Evolutionary conservation across 1,140 invertebrate genomes (phyloP).

Genomic region (Hyposmocoma kahamanoa): DNA sequence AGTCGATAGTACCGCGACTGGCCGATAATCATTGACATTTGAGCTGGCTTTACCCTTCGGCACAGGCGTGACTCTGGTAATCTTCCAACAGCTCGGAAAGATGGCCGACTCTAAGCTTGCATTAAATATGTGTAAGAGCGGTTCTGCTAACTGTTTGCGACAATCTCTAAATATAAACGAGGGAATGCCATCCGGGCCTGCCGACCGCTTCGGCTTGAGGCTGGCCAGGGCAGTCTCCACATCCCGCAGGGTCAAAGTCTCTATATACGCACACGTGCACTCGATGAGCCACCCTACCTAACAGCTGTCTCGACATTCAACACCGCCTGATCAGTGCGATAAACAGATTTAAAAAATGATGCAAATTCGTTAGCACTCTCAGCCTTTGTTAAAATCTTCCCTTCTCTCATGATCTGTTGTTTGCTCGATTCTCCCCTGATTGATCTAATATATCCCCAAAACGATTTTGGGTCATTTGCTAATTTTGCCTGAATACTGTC

Average conservation of each 20-base stretch:
- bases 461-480: not conserved
- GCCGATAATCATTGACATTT: not conserved
- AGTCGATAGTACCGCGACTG: not conserved
- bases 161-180: not conserved
- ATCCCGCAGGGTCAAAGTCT: not conserved
- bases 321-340: not conserved
- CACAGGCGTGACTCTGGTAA: not conserved
- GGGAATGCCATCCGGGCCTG: not conserved
- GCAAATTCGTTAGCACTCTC: not conserved
- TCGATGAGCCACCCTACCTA: not conserved
- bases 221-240: not conserved
- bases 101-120: not conserved
- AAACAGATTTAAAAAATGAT: not conserved
- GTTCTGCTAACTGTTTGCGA: not conserved
- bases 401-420: not conserved
- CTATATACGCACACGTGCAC: not conserved
- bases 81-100: not conserved
- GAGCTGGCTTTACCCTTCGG: not conserved
- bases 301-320: not conserved
- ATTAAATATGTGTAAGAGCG: not conserved
- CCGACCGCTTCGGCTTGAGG: not conserved
- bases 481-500: not conserved
- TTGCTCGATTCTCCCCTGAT: not conserved
- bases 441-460: not conserved
- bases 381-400: not conserved